Percentiles rank a stretch among this genome's conserved stretches.
phyloP scores from a whole-genome alignment of 2,113 vertebrate genomes.

The Desmodus rotundus region DNA sequence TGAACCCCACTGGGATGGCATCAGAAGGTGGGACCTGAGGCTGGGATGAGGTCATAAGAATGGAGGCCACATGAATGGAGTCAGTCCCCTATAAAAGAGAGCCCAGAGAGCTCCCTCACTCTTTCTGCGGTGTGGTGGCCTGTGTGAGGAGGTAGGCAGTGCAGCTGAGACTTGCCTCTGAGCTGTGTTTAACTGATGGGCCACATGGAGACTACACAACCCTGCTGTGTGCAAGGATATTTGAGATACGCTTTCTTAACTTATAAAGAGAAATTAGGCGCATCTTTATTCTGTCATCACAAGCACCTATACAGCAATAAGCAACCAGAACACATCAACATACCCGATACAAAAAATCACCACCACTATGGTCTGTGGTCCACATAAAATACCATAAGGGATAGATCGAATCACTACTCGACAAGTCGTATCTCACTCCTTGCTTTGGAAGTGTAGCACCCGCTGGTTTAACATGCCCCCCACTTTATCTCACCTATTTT shows the following conservation, averaged over 20 bases:
- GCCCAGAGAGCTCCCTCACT: not conserved
- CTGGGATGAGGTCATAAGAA: not conserved
- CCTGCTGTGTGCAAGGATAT: not conserved
- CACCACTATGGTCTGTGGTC: not conserved
- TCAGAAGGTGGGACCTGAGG: not conserved
- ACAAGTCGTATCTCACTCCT: not conserved
- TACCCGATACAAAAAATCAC: not conserved
- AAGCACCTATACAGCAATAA: not conserved
- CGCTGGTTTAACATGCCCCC: not conserved
- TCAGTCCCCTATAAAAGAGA: not conserved
- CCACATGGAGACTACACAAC: not conserved
- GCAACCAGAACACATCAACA: not conserved
- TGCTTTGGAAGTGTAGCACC: not conserved
- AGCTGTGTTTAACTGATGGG: not conserved
- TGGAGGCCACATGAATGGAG: not conserved
- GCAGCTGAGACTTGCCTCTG: not conserved
- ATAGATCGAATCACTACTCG: not conserved
- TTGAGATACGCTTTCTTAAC: not conserved
- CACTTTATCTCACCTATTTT: not conserved
- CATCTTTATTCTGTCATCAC: not conserved
- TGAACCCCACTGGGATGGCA: not conserved
- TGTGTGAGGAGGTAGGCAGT: not conserved
- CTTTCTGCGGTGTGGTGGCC: not conserved
- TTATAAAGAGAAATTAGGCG: not conserved
- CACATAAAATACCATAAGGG: not conserved